phyloP scores from a whole-genome alignment of 2,797 vertebrate genomes.

The Amblyopsis hoosieri region DNA sequence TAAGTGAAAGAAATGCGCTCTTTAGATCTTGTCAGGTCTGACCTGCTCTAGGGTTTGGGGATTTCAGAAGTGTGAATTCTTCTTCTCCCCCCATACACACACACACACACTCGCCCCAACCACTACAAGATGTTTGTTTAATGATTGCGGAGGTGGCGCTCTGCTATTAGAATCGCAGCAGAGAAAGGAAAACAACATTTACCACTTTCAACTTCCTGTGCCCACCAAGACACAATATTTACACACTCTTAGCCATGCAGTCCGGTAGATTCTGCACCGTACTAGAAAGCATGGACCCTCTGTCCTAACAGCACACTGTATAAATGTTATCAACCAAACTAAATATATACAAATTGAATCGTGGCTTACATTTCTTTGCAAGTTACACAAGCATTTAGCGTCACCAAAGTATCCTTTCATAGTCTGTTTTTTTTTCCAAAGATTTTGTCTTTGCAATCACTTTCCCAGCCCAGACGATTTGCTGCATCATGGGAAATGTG shows the following conservation, averaged over 20 bases:
- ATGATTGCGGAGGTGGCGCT: conserved; percentile 58
- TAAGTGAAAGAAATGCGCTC: conserved; percentile 54
- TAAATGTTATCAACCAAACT: conserved; percentile 43
- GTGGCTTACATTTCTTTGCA: conserved; percentile 20
- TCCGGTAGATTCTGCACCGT: conserved; percentile 26
- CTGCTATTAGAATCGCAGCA: conserved; percentile 52
- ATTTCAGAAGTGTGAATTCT: conserved; percentile 55
- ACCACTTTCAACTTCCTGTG: conserved; percentile 65
- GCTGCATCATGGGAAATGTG: conserved; percentile 12
- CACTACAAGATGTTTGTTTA: conserved; percentile 62
- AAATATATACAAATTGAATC: conserved; percentile 58
- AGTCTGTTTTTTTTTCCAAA: too few species aligned
- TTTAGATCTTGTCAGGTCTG: conserved; percentile 57
- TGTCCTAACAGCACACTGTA: conserved; percentile 15
- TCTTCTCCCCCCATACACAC: conserved; percentile 2
- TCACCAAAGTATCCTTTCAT: too few species aligned
- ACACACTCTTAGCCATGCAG: conserved; percentile 41
- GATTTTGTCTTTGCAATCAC: background rate
- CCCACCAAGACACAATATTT: conserved; percentile 57
- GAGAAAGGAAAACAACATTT: conserved; percentile 65
- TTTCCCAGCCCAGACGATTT: conserved; percentile 31
- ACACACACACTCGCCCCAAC: conserved; percentile 30
- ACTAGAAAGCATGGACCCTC: background rate
- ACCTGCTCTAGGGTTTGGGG: conserved; percentile 28
- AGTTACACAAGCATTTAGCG: too few species aligned